A percentile compares a stretch with the other conserved stretches of the same genome.
Evolutionary conservation across 2,113 vertebrate genomes (phyloP).

Genomic region (Glaucidium brasilianum): DNA sequence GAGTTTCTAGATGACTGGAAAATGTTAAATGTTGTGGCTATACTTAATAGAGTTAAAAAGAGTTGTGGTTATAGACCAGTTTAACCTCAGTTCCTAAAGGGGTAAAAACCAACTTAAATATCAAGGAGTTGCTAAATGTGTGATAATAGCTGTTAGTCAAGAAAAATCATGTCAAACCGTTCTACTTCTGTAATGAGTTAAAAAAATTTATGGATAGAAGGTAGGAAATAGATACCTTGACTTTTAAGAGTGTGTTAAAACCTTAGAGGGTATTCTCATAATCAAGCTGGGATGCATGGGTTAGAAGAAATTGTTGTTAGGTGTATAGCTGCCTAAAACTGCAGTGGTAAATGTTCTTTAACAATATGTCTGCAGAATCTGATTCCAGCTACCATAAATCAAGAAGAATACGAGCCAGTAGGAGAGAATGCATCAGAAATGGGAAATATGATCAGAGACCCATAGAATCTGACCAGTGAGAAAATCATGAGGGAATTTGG

Average conservation of each 20-base stretch:
- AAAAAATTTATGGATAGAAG: neutral
- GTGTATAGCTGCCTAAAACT: neutral
- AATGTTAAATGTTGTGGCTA: neutral
- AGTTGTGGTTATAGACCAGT: neutral
- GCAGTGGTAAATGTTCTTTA: neutral
- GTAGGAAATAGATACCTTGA: neutral
- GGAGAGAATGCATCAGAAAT: neutral
- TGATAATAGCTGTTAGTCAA: neutral
- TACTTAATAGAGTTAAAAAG: neutral
- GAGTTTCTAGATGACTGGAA: neutral
- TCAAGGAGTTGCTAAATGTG: neutral
- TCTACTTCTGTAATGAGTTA: neutral
- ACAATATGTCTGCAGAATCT: neutral
- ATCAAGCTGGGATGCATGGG: neutral
- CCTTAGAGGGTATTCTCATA: neutral
- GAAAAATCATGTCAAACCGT: neutral
- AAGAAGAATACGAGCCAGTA: neutral
- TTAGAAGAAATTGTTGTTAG: neutral
- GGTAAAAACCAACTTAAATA: neutral
- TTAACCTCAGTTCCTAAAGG: neutral
- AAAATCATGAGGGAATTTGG: neutral
- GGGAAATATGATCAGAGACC: neutral
- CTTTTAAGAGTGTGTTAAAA: neutral
- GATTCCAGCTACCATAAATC: neutral
- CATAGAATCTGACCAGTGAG: neutral